Conservation (phyloP, 1,140 invertebrate species). For the Bathynomus jamesi region DNA sequence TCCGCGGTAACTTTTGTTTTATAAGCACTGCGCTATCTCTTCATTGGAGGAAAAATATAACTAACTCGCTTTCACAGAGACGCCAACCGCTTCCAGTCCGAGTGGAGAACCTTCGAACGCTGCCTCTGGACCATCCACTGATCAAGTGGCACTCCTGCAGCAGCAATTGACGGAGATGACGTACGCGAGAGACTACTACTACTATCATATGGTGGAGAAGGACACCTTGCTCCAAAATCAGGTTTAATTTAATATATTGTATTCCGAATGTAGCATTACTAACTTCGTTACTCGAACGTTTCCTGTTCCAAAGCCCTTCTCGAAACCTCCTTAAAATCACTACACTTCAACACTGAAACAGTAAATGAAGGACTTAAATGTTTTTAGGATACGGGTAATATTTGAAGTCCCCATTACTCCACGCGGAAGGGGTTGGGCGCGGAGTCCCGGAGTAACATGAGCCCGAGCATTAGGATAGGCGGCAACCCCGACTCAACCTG, state of each 20-base stretch:
- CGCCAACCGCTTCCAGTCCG: too few relatives aligned
- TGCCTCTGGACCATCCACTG: too few relatives aligned
- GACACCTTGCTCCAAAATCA: constrained; percentile 7
- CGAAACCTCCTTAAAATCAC: not conserved
- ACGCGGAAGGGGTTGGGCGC: too few relatives aligned
- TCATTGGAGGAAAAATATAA: too few relatives aligned
- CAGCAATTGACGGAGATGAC: constrained; percentile 13
- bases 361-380: not conserved
- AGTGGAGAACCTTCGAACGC: too few relatives aligned
- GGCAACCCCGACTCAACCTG: too few relatives aligned
- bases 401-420: too few relatives aligned
- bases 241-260: not conserved
- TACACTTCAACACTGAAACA: not conserved
- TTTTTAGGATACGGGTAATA: not conserved
- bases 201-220: constrained; percentile 14
- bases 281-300: not conserved
- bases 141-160: not conserved
- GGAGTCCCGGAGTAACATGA: too few relatives aligned
- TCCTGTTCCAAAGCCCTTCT: not conserved
- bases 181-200: constrained; percentile 20
- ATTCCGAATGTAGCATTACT: not conserved
- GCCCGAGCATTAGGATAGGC: too few relatives aligned
- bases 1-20: too few relatives aligned
- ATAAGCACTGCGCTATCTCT: too few relatives aligned
- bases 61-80: too few relatives aligned